These are phyloP conservation scores for Acropora yongei DNA, from an alignment of 64 coral and sea anemone genomes.

Conservation along the genomic window DNA sequence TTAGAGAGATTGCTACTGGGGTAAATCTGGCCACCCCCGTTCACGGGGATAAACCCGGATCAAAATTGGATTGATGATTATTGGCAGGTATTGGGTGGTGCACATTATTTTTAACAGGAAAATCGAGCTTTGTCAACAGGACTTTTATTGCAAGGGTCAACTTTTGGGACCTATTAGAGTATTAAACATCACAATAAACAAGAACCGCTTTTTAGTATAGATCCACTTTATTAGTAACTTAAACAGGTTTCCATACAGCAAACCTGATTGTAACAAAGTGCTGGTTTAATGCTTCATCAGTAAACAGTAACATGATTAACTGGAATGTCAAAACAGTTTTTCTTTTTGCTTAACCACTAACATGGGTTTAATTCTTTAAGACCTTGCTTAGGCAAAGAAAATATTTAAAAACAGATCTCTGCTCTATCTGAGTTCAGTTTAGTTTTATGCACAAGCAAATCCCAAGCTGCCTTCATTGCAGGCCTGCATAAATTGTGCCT, in stretches of 20 bases:
- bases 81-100: constrained; percentile 12
- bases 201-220: not conserved
- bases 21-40: too few relatives aligned
- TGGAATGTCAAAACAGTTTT: constrained; percentile 5
- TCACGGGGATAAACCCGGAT: too few relatives aligned
- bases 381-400: not conserved
- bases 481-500: constrained; percentile 54
- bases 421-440: not conserved
- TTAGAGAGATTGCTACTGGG: too few relatives aligned
- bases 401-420: constrained; percentile 1
- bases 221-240: constrained; percentile 1
- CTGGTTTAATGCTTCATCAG: constrained; percentile 6
- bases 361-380: constrained; percentile 15
- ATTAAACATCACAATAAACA: constrained; percentile 1
- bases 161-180: not conserved
- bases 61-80: not conserved
- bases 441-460: constrained; percentile 35
- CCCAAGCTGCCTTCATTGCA: constrained; percentile 44
- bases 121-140: not conserved
- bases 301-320: not conserved
- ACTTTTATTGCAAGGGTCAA: not conserved
- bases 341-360: constrained; percentile 10
- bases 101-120: not conserved
- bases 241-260: not conserved
- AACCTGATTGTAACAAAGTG: constrained; percentile 5